Percentiles rank a stretch among this genome's conserved stretches.
Conservation (phyloP, 2,888 invertebrate species). For the Lampropteryx suffumata region DNA sequence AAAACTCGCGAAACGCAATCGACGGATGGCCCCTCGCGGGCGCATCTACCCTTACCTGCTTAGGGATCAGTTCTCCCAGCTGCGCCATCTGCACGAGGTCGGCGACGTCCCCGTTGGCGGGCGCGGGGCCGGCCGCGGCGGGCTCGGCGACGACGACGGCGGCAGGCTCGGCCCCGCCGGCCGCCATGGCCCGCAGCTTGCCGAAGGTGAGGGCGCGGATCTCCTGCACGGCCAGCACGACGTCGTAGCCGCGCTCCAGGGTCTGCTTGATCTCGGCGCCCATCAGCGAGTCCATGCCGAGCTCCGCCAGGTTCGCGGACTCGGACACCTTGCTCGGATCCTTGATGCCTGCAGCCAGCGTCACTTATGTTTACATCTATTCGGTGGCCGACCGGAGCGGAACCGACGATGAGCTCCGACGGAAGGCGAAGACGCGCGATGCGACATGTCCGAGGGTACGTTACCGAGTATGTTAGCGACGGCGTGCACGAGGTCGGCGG, state of each 20-base stretch:
- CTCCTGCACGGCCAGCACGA: constrained; percentile 95
- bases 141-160: constrained; percentile 60
- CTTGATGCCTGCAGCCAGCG: constrained; percentile 86
- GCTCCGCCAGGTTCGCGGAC: constrained; percentile 92
- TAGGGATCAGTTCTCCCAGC: constrained; percentile 87
- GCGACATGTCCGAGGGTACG: too few species aligned
- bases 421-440: too few species aligned
- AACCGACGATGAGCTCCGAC: too few species aligned
- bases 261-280: constrained; percentile 99
- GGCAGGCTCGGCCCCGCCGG: constrained; percentile 52
- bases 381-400: too few species aligned
- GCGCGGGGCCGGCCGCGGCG: constrained; percentile 54
- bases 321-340: constrained; percentile 90
- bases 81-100: constrained; percentile 74
- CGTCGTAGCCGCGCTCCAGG: constrained; percentile 95
- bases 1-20: too few species aligned
- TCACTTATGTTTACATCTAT: too few species aligned
- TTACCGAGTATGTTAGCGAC: constrained; percentile 93
- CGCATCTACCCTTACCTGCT: constrained; percentile 64
- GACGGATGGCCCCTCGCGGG: too few species aligned
- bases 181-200: constrained; percentile 85
- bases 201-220: constrained; percentile 93
- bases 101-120: constrained; percentile 56
- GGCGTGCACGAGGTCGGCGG: constrained; percentile 85
- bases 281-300: constrained; percentile 99